Conservation (phyloP, 2,797 vertebrate genomes). For the Adrianichthys oophorus region DNA sequence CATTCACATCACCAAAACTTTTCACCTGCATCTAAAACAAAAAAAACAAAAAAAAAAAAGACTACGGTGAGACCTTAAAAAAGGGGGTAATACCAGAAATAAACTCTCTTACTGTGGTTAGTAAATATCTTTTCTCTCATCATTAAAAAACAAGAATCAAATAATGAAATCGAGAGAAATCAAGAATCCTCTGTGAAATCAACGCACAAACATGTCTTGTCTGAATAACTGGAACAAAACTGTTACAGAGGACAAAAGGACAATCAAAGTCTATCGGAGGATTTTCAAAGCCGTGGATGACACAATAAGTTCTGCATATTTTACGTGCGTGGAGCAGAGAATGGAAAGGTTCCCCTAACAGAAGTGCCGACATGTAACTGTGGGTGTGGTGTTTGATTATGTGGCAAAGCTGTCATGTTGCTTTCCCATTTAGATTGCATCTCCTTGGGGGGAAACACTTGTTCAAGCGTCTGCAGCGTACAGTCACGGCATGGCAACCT, state of each 20-base stretch:
- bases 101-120: background rate
- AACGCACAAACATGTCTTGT: background rate
- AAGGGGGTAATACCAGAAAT: background rate
- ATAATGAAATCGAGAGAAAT: background rate
- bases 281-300: conserved; percentile 11
- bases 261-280: background rate
- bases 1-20: background rate
- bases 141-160: background rate
- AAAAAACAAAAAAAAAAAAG: conserved; percentile 8
- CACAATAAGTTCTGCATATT: conserved; percentile 22
- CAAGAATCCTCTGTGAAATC: background rate
- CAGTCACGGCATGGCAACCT: conserved; percentile 73
- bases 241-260: conserved; percentile 12
- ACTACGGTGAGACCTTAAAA: conserved; percentile 12
- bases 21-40: background rate
- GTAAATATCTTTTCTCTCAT: background rate
- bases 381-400: conserved; percentile 66
- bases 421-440: conserved; percentile 68
- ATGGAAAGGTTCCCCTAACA: conserved; percentile 27
- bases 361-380: conserved; percentile 45
- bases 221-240: background rate
- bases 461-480: conserved; percentile 56
- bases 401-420: conserved; percentile 71
- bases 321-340: conserved; percentile 31
- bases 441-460: conserved; percentile 69